These are phyloP conservation scores for Tachina grossa DNA, from an alignment of 2,888 invertebrate genomes.

Conservation along the genomic window DNA sequence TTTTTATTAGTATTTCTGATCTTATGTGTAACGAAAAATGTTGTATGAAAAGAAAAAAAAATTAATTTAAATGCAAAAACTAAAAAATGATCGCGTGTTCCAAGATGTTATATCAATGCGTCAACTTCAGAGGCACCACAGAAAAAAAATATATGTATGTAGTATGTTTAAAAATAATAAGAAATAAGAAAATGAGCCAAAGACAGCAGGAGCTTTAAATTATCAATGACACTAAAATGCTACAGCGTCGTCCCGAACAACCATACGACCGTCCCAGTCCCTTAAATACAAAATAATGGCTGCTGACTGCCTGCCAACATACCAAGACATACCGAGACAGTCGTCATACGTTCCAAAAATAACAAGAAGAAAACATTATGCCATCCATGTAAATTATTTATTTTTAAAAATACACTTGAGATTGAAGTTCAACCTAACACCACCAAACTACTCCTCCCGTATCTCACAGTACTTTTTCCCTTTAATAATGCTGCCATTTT, in stretches of 20 bases:
- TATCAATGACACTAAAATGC: constrained; percentile 70
- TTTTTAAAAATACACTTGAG: constrained; percentile 67
- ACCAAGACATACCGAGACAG: constrained; percentile 49
- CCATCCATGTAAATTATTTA: constrained; percentile 65
- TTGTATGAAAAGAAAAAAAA: constrained; percentile 35
- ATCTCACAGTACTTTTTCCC: constrained; percentile 10
- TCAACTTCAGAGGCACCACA: constrained; percentile 55
- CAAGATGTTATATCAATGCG: constrained; percentile 70
- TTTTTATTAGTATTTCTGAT: constrained; percentile 1
- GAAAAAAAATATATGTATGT: constrained; percentile 15
- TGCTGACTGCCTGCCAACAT: constrained; percentile 48
- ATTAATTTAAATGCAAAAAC: constrained; percentile 41
- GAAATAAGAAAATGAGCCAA: constrained; percentile 53
- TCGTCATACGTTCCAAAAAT: constrained; percentile 61
- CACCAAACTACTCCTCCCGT: constrained; percentile 47
- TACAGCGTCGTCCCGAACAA: constrained; percentile 48
- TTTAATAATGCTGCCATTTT: constrained; percentile 23
- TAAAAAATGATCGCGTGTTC: constrained; percentile 67
- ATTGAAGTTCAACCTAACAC: constrained; percentile 66
- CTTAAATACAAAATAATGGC: constrained; percentile 49
- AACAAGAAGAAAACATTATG: constrained; percentile 54
- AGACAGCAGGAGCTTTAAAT: constrained; percentile 72
- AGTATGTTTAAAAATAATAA: constrained; percentile 40
- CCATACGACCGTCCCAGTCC: constrained; percentile 43
- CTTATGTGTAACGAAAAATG: constrained; percentile 26